phyloP scores from a whole-genome alignment of 2,797 vertebrate genomes.

The Lacerta agilis region DNA sequence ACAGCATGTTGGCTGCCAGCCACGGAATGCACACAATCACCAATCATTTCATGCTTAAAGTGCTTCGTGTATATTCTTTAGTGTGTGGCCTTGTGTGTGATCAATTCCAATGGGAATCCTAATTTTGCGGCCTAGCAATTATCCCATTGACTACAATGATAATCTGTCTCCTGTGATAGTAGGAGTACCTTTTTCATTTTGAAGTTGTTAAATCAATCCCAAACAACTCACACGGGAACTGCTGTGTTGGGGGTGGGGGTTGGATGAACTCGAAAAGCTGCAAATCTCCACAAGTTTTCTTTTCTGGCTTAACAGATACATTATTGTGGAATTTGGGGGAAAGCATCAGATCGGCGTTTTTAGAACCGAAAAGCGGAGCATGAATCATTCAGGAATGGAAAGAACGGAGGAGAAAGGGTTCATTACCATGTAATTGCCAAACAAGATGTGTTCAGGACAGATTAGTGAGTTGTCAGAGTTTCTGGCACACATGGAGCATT shows the following conservation, averaged over 20 bases:
- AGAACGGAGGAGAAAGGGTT: background rate
- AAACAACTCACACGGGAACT: background rate
- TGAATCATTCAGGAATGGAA: slow-evolving; percentile 11
- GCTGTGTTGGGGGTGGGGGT: too few species aligned
- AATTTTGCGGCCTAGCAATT: slow-evolving; percentile 16
- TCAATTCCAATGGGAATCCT: background rate
- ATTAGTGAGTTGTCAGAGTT: slow-evolving; percentile 6
- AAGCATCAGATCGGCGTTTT: background rate
- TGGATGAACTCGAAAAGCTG: background rate
- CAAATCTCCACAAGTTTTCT: background rate
- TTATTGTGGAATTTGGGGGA: background rate
- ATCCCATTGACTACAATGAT: background rate
- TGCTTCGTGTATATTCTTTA: background rate
- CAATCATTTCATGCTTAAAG: background rate
- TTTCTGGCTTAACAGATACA: background rate
- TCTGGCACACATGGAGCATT: background rate
- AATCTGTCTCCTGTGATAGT: background rate
- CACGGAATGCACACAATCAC: background rate
- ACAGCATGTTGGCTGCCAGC: background rate
- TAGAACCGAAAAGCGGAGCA: background rate
- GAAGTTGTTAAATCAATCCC: background rate
- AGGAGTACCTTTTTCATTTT: background rate
- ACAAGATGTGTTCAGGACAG: slow-evolving; percentile 6
- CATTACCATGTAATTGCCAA: slow-evolving; percentile 31
- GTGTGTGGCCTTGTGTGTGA: background rate